Percentiles rank a stretch among this genome's conserved stretches.
Evolutionary conservation across 2,113 vertebrate genomes (phyloP).

Genomic region (Peucedramus taeniatus): DNA sequence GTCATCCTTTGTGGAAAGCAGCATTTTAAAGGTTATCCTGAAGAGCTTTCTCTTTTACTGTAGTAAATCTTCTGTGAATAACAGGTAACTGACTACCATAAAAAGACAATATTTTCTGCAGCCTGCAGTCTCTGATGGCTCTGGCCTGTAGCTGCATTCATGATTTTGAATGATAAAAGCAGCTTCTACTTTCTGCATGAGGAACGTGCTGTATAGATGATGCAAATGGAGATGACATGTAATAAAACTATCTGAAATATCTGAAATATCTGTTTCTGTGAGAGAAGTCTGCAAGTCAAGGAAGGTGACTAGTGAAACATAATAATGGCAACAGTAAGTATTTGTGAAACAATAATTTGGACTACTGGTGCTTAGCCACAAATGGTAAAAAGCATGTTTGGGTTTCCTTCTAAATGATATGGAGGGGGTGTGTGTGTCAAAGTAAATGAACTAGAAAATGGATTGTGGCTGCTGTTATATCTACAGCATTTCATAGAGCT

Average conservation of each 20-base stretch:
- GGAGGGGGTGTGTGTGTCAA: not conserved
- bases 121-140: not conserved
- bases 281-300: not conserved
- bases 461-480: not conserved
- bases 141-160: not conserved
- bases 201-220: not conserved
- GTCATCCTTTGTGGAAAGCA: not conserved
- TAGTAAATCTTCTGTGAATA: slow-evolving; percentile 5
- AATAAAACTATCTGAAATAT: not conserved
- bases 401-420: not conserved
- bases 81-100: not conserved
- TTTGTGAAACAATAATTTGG: not conserved
- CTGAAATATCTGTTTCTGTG: not conserved
- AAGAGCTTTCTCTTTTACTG: not conserved
- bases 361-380: not conserved
- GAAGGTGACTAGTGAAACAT: not conserved
- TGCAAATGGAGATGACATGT: not conserved
- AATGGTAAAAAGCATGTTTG: not conserved
- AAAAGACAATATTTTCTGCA: not conserved
- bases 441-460: not conserved
- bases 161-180: not conserved
- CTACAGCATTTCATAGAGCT: not conserved
- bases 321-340: not conserved
- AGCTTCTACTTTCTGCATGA: not conserved
- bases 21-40: not conserved